A percentile compares a stretch with the other conserved stretches of the same genome.
These are phyloP conservation scores for Epinotia ramella DNA, from an alignment of 2,888 invertebrate species.

Conservation along the genomic window DNA sequence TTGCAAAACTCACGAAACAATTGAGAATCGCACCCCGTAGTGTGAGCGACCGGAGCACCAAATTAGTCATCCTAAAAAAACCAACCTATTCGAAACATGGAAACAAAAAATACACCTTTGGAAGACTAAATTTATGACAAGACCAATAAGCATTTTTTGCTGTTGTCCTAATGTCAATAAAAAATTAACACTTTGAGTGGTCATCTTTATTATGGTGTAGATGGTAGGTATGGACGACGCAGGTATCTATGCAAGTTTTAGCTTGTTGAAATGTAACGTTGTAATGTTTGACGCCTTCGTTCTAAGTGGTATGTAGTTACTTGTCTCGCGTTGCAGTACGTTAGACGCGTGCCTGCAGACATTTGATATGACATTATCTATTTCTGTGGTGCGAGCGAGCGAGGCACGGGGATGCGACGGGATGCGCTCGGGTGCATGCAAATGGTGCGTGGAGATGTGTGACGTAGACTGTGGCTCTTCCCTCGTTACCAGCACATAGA, in stretches of 20 bases:
- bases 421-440: slow-evolving; percentile 79
- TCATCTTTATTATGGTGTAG: slow-evolving; percentile 60
- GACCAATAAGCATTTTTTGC: slow-evolving; percentile 69
- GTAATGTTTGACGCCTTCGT: slow-evolving; percentile 8
- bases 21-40: slow-evolving; percentile 72
- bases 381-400: slow-evolving; percentile 68
- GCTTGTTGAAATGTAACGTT: slow-evolving; percentile 48
- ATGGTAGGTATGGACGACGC: slow-evolving; percentile 48
- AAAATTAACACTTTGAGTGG: slow-evolving; percentile 75
- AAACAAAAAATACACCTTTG: slow-evolving; percentile 72
- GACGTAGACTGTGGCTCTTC: slow-evolving; percentile 67
- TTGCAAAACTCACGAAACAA: slow-evolving; percentile 79
- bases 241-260: slow-evolving; percentile 54
- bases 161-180: slow-evolving; percentile 75
- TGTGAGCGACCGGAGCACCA: slow-evolving; percentile 60
- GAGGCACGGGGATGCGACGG: slow-evolving; percentile 63
- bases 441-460: slow-evolving; percentile 83
- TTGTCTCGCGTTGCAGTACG: slow-evolving; percentile 46
- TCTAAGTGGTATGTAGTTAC: slow-evolving; percentile 42
- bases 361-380: slow-evolving; percentile 82
- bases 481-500: slow-evolving; percentile 65
- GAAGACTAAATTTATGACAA: slow-evolving; percentile 73
- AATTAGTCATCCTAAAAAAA: slow-evolving; percentile 79
- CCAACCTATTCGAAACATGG: slow-evolving; percentile 68
- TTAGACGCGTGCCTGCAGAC: slow-evolving; percentile 67